phyloP scores from a whole-genome alignment of 2,888 invertebrate species.

The Lasius platythorax region DNA sequence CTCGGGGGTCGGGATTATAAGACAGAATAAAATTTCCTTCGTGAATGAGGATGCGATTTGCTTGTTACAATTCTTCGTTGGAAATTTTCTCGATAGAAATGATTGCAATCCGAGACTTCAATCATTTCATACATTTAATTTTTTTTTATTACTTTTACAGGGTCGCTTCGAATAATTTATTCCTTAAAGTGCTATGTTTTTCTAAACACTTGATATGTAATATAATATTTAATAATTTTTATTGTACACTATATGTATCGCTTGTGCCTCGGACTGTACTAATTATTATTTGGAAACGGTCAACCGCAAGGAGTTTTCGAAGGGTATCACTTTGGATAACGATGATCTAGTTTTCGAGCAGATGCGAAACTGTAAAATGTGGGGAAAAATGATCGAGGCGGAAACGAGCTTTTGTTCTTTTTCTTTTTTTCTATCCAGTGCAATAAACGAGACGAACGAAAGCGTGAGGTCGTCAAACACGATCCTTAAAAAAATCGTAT shows the following conservation, averaged over 20 bases:
- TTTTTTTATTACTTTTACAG: constrained; percentile 1
- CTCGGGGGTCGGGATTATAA: not conserved
- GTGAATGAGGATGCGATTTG: not conserved
- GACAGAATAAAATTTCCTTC: not conserved
- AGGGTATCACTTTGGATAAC: not conserved
- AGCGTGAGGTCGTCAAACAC: not conserved
- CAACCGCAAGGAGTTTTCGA: not conserved
- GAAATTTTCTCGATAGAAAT: not conserved
- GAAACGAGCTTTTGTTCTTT: not conserved
- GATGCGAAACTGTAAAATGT: not conserved
- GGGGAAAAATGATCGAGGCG: not conserved
- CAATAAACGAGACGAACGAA: not conserved
- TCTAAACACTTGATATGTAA: not conserved
- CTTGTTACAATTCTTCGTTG: not conserved
- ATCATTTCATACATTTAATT: not conserved
- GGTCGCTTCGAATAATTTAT: not conserved
- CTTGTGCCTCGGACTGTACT: not conserved
- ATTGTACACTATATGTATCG: not conserved
- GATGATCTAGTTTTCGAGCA: not conserved
- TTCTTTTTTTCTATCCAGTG: not conserved
- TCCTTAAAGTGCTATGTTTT: not conserved
- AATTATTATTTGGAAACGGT: not conserved
- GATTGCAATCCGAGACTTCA: not conserved
- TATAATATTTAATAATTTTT: not conserved
- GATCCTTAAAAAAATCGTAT: not conserved